phyloP scores from a whole-genome alignment of 2,888 invertebrate species.

The Hirtodrosophila duncani region DNA sequence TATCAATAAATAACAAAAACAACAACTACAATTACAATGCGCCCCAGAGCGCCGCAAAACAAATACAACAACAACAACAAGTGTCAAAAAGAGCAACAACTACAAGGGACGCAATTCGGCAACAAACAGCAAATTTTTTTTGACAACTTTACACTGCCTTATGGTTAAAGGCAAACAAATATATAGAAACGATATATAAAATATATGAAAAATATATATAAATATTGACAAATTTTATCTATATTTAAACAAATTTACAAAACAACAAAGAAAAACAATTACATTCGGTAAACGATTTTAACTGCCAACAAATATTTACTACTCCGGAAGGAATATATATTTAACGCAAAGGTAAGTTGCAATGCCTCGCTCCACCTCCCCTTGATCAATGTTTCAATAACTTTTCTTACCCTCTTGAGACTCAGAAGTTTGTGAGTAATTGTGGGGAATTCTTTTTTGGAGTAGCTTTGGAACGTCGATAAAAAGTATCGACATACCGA shows the following conservation, averaged over 20 bases:
- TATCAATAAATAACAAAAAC: no score
- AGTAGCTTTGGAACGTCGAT: no score
- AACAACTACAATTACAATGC: slow-evolving; percentile 11
- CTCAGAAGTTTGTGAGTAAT: no score
- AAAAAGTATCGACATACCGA: no score
- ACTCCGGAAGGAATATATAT: no score
- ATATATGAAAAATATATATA: slow-evolving; percentile 18
- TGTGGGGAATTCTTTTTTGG: no score
- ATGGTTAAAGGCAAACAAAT: slow-evolving; percentile 38
- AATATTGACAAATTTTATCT: slow-evolving; percentile 25
- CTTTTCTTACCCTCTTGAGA: no score
- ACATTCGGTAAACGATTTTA: no score
- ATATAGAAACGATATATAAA: slow-evolving; percentile 24
- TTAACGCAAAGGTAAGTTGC: no score
- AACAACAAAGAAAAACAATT: slow-evolving; percentile 7
- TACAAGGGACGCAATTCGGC: slow-evolving; percentile 31
- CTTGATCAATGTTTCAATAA: no score
- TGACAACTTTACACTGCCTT: slow-evolving; percentile 68
- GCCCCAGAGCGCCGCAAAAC: slow-evolving; percentile 25
- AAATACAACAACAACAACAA: slow-evolving; percentile 21
- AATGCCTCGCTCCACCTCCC: no score
- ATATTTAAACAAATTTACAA: slow-evolving; percentile 8
- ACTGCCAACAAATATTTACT: no score
- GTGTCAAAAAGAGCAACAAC: slow-evolving; percentile 26
- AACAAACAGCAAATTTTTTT: slow-evolving; percentile 37